Conservation (phyloP, 2,797 vertebrate genomes). For the Darevskia nairensis region DNA sequence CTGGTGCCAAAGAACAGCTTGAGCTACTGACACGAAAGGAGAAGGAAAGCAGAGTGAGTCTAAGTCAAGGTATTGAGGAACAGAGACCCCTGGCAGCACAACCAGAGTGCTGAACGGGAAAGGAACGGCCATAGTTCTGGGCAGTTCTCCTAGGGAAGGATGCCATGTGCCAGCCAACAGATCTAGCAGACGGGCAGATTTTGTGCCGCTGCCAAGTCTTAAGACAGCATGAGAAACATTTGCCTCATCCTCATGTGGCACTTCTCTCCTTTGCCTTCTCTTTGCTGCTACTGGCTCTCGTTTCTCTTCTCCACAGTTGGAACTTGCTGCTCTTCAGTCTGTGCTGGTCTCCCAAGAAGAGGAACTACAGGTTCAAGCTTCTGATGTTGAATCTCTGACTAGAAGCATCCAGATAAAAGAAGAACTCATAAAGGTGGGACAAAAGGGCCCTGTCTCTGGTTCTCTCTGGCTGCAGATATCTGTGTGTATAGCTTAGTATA, state of each 20-base stretch:
- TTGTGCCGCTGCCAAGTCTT: not conserved
- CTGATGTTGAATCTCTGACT: constrained; percentile 81
- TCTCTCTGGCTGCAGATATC: not conserved
- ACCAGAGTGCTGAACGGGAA: not conserved
- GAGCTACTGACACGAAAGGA: constrained; percentile 84
- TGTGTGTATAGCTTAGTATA: not conserved
- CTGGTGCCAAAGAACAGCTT: constrained; percentile 85
- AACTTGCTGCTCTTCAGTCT: constrained; percentile 84
- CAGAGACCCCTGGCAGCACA: not conserved
- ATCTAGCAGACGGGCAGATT: not conserved
- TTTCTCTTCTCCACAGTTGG: constrained; percentile 76
- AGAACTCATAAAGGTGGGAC: constrained; percentile 87
- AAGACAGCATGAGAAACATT: not conserved
- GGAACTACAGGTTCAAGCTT: constrained; percentile 82
- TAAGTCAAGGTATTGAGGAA: not conserved
- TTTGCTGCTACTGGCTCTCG: rapidly evolving
- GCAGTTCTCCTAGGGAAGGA: not conserved
- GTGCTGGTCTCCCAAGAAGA: constrained; percentile 79
- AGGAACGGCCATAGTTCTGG: not conserved
- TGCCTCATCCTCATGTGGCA: not conserved
- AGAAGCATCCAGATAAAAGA: constrained; percentile 87
- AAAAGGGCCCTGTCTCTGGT: not conserved
- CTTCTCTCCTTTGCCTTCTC: rapidly evolving
- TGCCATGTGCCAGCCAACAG: not conserved
- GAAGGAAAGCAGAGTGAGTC: constrained; percentile 85